A percentile compares a stretch with the other conserved stretches of the same genome.
Conservation (phyloP, 2,113 vertebrate genomes). For the Mola mola region DNA sequence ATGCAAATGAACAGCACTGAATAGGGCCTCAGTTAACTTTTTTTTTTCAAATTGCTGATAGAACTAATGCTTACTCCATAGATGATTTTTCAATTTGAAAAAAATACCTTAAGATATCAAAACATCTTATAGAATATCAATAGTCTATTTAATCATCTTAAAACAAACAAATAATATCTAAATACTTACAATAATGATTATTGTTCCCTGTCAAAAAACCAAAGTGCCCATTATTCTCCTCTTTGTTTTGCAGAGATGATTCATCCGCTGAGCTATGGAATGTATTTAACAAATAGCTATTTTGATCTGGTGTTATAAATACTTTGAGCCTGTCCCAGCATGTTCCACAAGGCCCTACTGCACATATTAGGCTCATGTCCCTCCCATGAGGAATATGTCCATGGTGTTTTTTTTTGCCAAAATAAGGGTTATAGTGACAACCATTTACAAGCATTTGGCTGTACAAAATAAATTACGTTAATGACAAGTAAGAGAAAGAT, state of each 20-base stretch:
- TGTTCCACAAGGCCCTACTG: conserved; percentile 16
- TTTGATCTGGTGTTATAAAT: conserved; percentile 47
- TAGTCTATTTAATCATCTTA: too few relatives aligned
- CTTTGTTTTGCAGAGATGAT: conserved; percentile 21
- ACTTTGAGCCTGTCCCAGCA: conserved; percentile 34
- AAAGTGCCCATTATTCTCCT: background rate
- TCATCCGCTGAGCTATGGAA: conserved; percentile 23
- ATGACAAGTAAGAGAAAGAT: background rate
- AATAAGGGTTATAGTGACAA: conserved; percentile 5
- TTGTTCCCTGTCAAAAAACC: too few relatives aligned
- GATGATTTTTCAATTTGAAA: too few relatives aligned
- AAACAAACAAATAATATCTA: too few relatives aligned
- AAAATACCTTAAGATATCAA: too few relatives aligned
- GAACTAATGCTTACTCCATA: too few relatives aligned
- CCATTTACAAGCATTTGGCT: background rate
- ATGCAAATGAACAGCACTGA: too few relatives aligned
- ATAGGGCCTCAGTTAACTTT: too few relatives aligned
- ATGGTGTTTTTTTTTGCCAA: background rate
- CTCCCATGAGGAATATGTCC: conserved; percentile 7
- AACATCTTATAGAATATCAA: too few relatives aligned
- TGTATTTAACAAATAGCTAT: conserved; percentile 45
- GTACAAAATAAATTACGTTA: background rate
- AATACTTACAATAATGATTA: too few relatives aligned
- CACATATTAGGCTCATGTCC: conserved; percentile 16
- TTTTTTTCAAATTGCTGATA: too few relatives aligned